Conservation (phyloP, 2,888 invertebrate species). For the Ellobium chinense region DNA sequence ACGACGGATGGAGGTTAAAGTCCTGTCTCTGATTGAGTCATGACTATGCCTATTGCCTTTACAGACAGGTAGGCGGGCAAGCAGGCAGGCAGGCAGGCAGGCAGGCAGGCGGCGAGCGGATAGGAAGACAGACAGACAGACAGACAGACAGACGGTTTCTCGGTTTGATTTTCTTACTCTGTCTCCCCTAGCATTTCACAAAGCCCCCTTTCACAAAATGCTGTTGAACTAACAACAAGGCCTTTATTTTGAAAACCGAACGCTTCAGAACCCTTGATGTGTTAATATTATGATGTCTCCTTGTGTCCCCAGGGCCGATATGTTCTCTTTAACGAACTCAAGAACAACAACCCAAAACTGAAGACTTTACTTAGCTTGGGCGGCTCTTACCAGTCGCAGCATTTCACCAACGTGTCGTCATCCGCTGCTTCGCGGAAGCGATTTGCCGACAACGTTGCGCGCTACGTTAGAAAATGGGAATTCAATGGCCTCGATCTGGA, state of each 20-base stretch:
- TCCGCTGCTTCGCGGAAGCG: conserved; percentile 50
- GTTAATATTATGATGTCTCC: too few species aligned
- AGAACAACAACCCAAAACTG: conserved; percentile 58
- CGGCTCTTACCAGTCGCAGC: conserved; percentile 58
- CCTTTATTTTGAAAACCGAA: too few species aligned
- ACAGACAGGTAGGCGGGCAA: neutral
- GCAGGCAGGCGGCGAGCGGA: neutral
- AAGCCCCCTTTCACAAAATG: too few species aligned
- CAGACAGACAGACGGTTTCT: too few species aligned
- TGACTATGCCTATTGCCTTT: neutral
- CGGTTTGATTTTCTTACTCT: too few species aligned
- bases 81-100: neutral
- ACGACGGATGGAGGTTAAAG: too few species aligned
- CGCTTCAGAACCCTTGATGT: too few species aligned
- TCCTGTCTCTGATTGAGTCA: too few species aligned
- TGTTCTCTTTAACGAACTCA: conserved; percentile 59
- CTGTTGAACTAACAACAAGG: too few species aligned
- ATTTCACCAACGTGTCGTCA: conserved; percentile 15
- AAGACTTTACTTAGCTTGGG: conserved; percentile 72
- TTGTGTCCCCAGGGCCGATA: conserved; percentile 36
- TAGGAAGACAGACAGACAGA: too few species aligned
- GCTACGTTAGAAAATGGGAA: conserved; percentile 60
- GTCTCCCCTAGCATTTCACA: too few species aligned
- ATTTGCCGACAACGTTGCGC: conserved; percentile 61
- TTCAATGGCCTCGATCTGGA: conserved; percentile 74